A percentile compares a stretch with the other conserved stretches of the same genome.
phyloP scores from a whole-genome alignment of 2,797 vertebrate species.

The Rhabdomys pumilio region DNA sequence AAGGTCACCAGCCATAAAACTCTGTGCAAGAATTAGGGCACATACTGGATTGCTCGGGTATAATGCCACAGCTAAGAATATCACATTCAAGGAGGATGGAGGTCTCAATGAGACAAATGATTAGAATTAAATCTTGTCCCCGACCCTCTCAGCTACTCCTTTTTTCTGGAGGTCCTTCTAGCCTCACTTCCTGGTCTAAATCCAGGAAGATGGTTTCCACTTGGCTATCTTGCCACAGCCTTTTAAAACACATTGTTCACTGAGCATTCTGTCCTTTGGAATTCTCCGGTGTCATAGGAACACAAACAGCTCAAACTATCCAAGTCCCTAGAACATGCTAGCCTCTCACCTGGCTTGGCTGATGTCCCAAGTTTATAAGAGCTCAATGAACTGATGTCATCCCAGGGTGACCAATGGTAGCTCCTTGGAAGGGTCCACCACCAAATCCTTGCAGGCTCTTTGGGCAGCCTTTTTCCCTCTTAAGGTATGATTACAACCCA shows the following conservation, averaged over 20 bases:
- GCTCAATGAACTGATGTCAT: neutral
- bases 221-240: neutral
- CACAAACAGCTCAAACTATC: neutral
- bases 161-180: neutral
- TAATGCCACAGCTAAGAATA: neutral
- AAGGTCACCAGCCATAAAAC: neutral
- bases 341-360: neutral
- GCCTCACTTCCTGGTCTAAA: neutral
- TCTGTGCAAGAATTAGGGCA: neutral
- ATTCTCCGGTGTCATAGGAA: neutral
- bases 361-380: neutral
- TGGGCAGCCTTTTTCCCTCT: slow-evolving; percentile 71
- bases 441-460: neutral
- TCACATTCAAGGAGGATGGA: neutral
- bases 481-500: slow-evolving; percentile 75
- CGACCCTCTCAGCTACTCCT: neutral
- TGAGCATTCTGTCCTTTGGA: neutral
- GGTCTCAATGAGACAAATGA: neutral
- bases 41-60: neutral
- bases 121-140: neutral
- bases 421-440: neutral
- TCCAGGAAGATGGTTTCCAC: neutral
- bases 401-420: neutral
- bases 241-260: neutral
- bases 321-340: neutral